Evolutionary conservation across 2,113 vertebrate genomes (phyloP).

Genomic region (Merops nubicus): DNA sequence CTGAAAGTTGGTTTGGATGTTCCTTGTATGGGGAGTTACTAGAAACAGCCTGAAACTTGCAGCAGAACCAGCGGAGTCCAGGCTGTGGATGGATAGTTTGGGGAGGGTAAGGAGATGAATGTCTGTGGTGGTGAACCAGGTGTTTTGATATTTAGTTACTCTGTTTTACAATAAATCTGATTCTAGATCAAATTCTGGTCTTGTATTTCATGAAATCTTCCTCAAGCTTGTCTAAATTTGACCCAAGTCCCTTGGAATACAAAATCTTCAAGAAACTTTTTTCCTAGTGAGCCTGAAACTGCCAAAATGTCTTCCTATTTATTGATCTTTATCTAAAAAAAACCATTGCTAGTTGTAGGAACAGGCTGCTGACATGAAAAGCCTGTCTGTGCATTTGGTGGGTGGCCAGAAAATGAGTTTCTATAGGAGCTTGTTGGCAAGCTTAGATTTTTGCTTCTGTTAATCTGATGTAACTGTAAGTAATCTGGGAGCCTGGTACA

Average conservation of each 20-base stretch:
- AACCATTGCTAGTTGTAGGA: neutral
- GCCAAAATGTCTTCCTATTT: neutral
- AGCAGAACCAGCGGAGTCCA: neutral
- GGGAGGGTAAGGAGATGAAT: neutral
- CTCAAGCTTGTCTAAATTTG: neutral
- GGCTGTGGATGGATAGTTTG: neutral
- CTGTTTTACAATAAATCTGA: neutral
- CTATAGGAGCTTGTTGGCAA: slow-evolving; percentile 43
- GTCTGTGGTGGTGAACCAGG: neutral
- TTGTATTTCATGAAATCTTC: neutral
- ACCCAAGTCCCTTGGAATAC: neutral
- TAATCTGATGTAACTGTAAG: slow-evolving; percentile 44
- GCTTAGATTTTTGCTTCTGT: slow-evolving; percentile 32
- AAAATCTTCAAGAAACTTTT: neutral
- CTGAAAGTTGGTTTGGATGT: neutral
- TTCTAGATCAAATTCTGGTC: neutral
- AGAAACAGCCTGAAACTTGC: neutral
- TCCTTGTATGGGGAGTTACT: neutral
- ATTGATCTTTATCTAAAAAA: neutral
- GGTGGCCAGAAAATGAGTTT: neutral
- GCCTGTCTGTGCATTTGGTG: neutral
- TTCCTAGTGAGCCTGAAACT: neutral
- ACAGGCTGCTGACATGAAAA: slow-evolving; percentile 36
- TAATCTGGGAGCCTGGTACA: neutral
- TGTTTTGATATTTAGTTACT: neutral